Base-by-base conservation (phyloP, 2,888 invertebrate genomes). In the Empis stercorea region DNA sequence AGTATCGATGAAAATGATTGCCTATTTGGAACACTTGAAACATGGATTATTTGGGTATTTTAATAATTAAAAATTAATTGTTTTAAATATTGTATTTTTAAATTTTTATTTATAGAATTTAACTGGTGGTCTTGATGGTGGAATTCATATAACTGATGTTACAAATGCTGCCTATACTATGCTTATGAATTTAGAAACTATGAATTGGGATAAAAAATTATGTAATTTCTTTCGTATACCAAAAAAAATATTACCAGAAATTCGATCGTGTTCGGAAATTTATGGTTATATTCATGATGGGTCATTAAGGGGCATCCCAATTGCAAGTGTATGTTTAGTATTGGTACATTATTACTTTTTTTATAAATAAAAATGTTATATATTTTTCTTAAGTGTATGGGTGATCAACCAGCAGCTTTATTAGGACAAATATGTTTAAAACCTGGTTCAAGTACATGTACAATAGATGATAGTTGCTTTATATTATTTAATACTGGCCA, bases 121-220 rank as follows among this genome's bases (percentile, higher is more conserved):
- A 30, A 78, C 78, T n/a, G 79, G 79, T 6, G 76, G 76, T 10
- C 61, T 59, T 40, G 65, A 68, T 41, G 73, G 73, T 43, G 83
- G 82, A 0, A 69, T 84, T 7, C 93, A 96, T 64, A 71, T 86
- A 1, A 99, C 97, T 1, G 97, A 99, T 69, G 93, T 96, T 0
- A 92, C 95, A 30, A 99, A 99, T 70, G 97, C 97, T 11, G 92
- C 93, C 30, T 78, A 96, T 53, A 97, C 96, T 4, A 87, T 94
- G 76, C 75, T 99, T 1, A 93, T 99, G 92, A 93, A 95, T 63
- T 74, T 96, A 45, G 78, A 80, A 54, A 83, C 80, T n/a, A 71
- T 91, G 30, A 74, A 87, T 57, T 96, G 95, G 95, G 94, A 96
- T 67, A 74, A 78, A n/a, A 75, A 82, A 51, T 71, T 99, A 30